A percentile compares a stretch with the other conserved stretches of the same genome.
Conservation (phyloP, 2,888 invertebrate genomes). For the Drosophila maculinotata region DNA sequence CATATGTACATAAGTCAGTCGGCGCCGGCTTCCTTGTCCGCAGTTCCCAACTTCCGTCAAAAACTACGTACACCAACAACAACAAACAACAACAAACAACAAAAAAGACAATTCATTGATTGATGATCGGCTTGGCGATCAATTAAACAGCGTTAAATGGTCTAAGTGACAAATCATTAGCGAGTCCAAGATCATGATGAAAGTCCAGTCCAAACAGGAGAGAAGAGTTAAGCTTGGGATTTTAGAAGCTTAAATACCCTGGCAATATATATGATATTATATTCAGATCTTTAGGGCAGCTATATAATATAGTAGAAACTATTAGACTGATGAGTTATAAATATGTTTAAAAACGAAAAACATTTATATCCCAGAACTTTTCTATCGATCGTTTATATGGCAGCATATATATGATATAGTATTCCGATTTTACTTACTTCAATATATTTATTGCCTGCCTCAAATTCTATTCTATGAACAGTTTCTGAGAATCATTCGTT, state of each 20-base stretch:
- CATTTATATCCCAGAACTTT: no score
- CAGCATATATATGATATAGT: no score
- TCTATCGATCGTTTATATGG: no score
- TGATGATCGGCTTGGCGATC: conserved; percentile 69
- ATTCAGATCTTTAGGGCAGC: no score
- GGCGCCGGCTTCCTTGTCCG: conserved; percentile 52
- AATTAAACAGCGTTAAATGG: conserved; percentile 67
- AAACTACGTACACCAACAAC: neutral
- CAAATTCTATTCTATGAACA: no score
- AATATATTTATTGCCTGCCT: no score
- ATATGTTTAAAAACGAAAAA: no score
- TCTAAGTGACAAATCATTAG: conserved; percentile 55
- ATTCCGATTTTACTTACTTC: no score
- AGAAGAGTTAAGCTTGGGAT: neutral
- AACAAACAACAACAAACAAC: neutral
- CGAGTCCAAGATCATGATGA: conserved; percentile 24
- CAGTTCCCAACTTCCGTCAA: conserved; percentile 70
- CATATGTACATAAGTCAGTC: conserved; percentile 12
- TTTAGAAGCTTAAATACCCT: neutral
- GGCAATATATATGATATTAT: no score
- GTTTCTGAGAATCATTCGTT: no score
- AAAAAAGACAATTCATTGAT: conserved; percentile 73
- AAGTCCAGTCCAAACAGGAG: conserved; percentile 15
- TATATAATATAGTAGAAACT: no score
- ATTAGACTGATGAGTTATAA: no score